Conservation (phyloP, 1,140 invertebrate species). For the Oreohelix idahoensis region DNA sequence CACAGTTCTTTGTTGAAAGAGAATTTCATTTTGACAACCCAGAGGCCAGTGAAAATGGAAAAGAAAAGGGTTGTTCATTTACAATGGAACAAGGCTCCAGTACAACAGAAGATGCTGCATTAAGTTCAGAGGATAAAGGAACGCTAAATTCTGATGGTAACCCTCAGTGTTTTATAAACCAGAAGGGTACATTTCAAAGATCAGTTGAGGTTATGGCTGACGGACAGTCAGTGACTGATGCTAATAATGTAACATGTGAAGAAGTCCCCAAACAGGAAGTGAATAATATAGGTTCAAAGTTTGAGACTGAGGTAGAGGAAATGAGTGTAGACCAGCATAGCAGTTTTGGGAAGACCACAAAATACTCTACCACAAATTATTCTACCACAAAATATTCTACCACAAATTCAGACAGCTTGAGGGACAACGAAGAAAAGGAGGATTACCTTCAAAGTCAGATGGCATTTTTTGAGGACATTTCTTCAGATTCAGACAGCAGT, state of each 20-base stretch:
- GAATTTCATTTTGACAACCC: not conserved
- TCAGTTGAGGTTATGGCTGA: not conserved
- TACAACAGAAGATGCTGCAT: not conserved
- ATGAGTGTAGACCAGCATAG: not conserved
- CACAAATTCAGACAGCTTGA: not conserved
- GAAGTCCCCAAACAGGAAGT: too few relatives aligned
- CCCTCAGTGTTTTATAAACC: not conserved
- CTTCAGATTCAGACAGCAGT: conserved; percentile 30
- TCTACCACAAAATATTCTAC: too few relatives aligned
- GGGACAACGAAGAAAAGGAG: not conserved
- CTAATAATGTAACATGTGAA: not conserved
- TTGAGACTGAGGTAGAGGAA: not conserved
- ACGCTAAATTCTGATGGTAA: not conserved
- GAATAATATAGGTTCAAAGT: not conserved
- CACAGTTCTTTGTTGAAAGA: not conserved
- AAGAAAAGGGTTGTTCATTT: not conserved
- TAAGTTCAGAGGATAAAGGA: not conserved
- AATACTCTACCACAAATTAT: too few relatives aligned
- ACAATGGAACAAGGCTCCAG: not conserved
- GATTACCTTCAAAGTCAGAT: conserved; percentile 34
- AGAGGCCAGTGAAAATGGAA: not conserved
- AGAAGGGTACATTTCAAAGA: not conserved
- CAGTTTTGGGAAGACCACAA: not conserved
- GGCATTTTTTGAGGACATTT: conserved; percentile 41
- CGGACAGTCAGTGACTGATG: not conserved